Percentiles rank a stretch among this genome's conserved stretches.
These are phyloP conservation scores for Muscicapa striata DNA, from an alignment of 2,797 vertebrate genomes.

Conservation along the genomic window DNA sequence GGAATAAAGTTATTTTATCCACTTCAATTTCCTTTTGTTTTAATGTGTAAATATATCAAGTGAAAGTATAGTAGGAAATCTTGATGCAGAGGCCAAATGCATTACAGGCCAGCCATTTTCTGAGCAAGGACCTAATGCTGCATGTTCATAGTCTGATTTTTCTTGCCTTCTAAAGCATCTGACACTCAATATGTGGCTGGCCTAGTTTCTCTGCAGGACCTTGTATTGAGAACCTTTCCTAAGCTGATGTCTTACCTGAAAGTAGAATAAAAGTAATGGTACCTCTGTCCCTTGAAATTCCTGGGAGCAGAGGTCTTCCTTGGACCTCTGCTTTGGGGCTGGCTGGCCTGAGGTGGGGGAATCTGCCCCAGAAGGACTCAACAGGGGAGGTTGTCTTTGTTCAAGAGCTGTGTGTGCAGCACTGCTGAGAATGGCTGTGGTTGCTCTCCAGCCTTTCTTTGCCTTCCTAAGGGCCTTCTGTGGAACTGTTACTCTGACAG, in stretches of 20 bases:
- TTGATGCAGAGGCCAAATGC: slow-evolving; percentile 12
- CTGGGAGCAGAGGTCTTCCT: neutral
- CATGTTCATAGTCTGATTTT: neutral
- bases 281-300: neutral
- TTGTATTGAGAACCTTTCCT: neutral
- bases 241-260: neutral
- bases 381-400: neutral
- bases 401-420: neutral
- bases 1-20: slow-evolving; percentile 67
- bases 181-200: neutral
- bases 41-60: slow-evolving; percentile 60
- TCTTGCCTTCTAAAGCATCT: neutral
- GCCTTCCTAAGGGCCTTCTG: neutral
- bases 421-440: neutral
- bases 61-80: slow-evolving; percentile 6
- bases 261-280: neutral
- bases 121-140: neutral
- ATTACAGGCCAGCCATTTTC: neutral
- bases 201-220: neutral
- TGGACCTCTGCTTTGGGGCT: neutral
- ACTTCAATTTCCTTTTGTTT: slow-evolving; percentile 58
- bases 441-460: neutral
- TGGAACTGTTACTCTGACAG: neutral
- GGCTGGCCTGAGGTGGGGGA: neutral
- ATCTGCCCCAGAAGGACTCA: neutral